Base-by-base conservation (phyloP, 2,888 invertebrate genomes). In the Disparrhopalites patrizii region DNA sequence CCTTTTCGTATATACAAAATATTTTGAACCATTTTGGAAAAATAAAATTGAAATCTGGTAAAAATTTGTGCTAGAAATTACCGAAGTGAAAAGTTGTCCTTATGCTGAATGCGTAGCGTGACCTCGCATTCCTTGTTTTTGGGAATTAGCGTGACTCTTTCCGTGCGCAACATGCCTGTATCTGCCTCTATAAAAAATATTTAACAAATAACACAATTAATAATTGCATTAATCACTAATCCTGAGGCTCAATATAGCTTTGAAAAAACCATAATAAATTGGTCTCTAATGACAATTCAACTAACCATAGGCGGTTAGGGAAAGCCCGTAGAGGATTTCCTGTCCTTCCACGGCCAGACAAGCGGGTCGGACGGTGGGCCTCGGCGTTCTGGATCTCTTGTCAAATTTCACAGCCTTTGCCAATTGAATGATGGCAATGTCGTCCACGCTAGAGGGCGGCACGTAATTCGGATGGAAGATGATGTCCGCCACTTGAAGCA, bases 381-480 rank as follows among this genome's bases (percentile, higher is more conserved):
- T 8, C 10, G 63, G 63, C 55, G 30, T 63, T 43, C 47, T 55
- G 43, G 43, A 30, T 30, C 47, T 63, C 1, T 20, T 18, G 23
- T 63, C 63, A 47, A 47, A 63, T 28, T 56, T 55, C 0, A 56
- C 63, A 7, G 30, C 30, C 33, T 55, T 55, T 8, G 31, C 15
- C 7, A 63, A n/a, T 13, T 36, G 28, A 18, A 63, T 25, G 10
- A 63, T 43, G 8, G 63, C 63, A 40, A 63, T 40, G 43, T 63
- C 56, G 31, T 63, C 43, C 8, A 40, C 18, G 18, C 43, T 55
- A 10, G 63, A 63, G 5, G 63, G 63, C 13, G 63, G 63, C 3
- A 63, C 47, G 47, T 63, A 63, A 33, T 63, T 33, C 5, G 63
- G 63, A 63, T 63, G 63, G 3, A 63, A 23, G 15, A 55, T 43